These are phyloP conservation scores for Catharus bicknelli DNA, from an alignment of 2,113 vertebrate genomes.

Conservation along the genomic window DNA sequence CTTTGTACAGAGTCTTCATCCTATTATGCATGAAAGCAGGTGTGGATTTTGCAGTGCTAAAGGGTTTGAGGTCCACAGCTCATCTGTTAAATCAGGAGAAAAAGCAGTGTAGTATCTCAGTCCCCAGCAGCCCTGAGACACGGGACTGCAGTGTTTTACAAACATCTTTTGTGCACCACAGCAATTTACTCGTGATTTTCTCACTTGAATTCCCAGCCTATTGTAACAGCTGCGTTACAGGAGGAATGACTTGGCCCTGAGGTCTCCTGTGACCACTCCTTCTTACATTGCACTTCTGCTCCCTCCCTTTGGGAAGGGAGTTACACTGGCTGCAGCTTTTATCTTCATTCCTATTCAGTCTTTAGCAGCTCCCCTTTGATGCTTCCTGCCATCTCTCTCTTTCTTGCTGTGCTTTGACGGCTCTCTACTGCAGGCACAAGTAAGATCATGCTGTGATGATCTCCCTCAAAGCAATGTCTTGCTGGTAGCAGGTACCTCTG, in stretches of 20 bases:
- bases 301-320: conserved; percentile 39
- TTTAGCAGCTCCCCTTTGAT: conserved; percentile 52
- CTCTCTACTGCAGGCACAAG: conserved; percentile 42
- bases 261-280: conserved; percentile 34
- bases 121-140: neutral
- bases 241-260: conserved; percentile 11
- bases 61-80: neutral
- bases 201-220: conserved; percentile 28
- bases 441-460: conserved; percentile 51
- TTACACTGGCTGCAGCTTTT: conserved; percentile 50
- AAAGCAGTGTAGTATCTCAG: neutral
- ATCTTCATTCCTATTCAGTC: conserved; percentile 57
- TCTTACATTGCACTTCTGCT: conserved; percentile 38
- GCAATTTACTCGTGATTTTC: conserved; percentile 31
- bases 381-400: conserved; percentile 34
- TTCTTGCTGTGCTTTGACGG: conserved; percentile 60
- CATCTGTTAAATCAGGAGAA: neutral
- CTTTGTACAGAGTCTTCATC: neutral
- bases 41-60: neutral
- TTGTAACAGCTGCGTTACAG: conserved; percentile 23
- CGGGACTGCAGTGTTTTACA: neutral
- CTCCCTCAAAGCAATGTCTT: conserved; percentile 59
- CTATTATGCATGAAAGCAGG: neutral
- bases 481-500: conserved; percentile 57
- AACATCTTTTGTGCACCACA: neutral